Base-by-base conservation (phyloP, 2,113 vertebrate species). In the Catharus bicknelli region DNA sequence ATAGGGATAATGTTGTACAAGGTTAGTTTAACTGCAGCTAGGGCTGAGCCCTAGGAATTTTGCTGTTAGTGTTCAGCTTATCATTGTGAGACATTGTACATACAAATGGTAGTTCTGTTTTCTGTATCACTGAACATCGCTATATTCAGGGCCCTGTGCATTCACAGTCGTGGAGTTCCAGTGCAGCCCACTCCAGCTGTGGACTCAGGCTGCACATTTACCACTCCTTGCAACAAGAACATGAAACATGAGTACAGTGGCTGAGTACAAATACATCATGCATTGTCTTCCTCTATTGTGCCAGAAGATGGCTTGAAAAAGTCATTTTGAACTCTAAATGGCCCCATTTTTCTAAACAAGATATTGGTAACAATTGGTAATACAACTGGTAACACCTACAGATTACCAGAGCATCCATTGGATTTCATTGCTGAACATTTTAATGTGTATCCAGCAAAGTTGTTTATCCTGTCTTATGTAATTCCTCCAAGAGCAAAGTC, bases 41-140 rank as follows among this genome's bases (percentile, higher is more conserved):
- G 84, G 90, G 88, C 87, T 95, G 95, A 91, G 90, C 92, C 86
- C 82, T 75, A 27, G 85, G 54, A 38, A 66, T 72, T 66, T 58
- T 90, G 82, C 86, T 94, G 77, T 91, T 85, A 36, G 40, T 77
- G 50, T 76, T 80, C 63, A 70, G 87, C 58, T 92, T 54, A 20
- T 48, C 69, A 8, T 47, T 88, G 70, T 70, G 63, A 85, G 59
- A 18, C 38, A 16, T 86, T 94, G 94, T 83, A 67, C 63, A 32
- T 61, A 54, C 27, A 9, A 59, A 26, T 12, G 23, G 54, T 19
- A 40, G 43, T 48, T 92, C 45, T 84, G 69, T 47, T 73, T 47
- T 75, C 34, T 73, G 74, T 66, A 1, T 19, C 43, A 50, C 74
- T 75, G 87, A 69, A 68, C 25, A 4, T 22, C 0, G 4, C 78